These are phyloP conservation scores for Ormyrus thymus DNA, from an alignment of 2,888 invertebrate species.

Conservation along the genomic window DNA sequence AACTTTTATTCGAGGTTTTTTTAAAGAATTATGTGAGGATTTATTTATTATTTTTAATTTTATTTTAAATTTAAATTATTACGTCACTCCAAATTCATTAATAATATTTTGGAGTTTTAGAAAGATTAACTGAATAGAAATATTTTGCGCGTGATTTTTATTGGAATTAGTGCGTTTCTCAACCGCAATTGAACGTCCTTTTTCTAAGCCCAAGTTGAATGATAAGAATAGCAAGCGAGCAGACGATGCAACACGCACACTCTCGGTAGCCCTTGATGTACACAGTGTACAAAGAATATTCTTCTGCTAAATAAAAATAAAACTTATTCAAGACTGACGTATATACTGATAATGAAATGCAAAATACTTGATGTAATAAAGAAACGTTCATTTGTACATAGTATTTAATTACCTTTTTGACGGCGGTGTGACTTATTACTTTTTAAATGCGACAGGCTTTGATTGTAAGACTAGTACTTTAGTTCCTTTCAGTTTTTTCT, in stretches of 20 bases:
- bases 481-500: conserved; percentile 46
- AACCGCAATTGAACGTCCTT: conserved; percentile 44
- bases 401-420: conserved; percentile 72
- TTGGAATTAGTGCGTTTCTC: conserved; percentile 29
- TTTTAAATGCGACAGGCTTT: conserved; percentile 52
- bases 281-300: conserved; percentile 63
- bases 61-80: conserved; percentile 51
- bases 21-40: conserved; percentile 17
- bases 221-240: conserved; percentile 28
- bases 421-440: conserved; percentile 72
- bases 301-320: conserved; percentile 56
- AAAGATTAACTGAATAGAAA: conserved; percentile 31
- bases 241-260: conserved; percentile 56
- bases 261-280: conserved; percentile 61
- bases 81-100: conserved; percentile 30
- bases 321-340: conserved; percentile 74
- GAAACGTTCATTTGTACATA: conserved; percentile 73
- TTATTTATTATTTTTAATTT: conserved; percentile 48
- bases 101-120: conserved; percentile 30
- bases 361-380: conserved; percentile 73
- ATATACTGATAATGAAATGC: conserved; percentile 69
- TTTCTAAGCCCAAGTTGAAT: conserved; percentile 44
- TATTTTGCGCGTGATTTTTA: conserved; percentile 38
- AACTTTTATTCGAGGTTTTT: conserved; percentile 27
- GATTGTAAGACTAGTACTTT: conserved; percentile 49